A percentile compares a stretch with the other conserved stretches of the same genome.
Evolutionary conservation across 2,888 invertebrate species (phyloP).

Genomic region (Leuctra nigra): DNA sequence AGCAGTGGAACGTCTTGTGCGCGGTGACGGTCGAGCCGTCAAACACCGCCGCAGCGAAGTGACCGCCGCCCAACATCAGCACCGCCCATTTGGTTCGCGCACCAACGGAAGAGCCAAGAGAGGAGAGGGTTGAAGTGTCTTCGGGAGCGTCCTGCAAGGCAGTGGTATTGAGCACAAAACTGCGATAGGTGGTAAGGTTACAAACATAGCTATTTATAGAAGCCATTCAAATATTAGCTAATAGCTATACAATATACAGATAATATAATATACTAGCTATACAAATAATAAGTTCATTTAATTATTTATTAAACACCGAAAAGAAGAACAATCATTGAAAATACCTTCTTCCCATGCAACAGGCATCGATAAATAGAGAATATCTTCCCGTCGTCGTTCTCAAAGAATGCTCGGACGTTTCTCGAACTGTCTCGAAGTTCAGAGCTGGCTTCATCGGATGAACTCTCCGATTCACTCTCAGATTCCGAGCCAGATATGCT

Average conservation of each 20-base stretch:
- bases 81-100: constrained; percentile 58
- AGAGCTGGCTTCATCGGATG: background rate
- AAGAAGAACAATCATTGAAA: too few species aligned
- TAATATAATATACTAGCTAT: too few species aligned
- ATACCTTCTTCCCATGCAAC: constrained; percentile 65
- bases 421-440: constrained; percentile 35
- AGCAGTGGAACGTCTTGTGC: constrained; percentile 82
- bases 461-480: constrained; percentile 42
- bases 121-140: constrained; percentile 37
- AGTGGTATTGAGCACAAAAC: background rate
- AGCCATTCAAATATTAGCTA: too few species aligned
- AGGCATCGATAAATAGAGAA: constrained; percentile 69
- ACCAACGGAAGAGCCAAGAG: constrained; percentile 33
- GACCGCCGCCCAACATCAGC: constrained; percentile 78
- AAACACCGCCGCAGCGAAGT: constrained; percentile 70
- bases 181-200: too few species aligned
- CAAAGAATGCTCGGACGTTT: constrained; percentile 70
- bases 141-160: constrained; percentile 29
- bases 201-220: too few species aligned
- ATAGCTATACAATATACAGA: too few species aligned
- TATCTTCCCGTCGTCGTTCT: constrained; percentile 58
- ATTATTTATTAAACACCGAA: too few species aligned
- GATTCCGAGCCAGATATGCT: constrained; percentile 60
- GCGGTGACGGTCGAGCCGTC: constrained; percentile 43
- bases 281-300: too few species aligned